A percentile compares a stretch with the other conserved stretches of the same genome.
These are phyloP conservation scores for Eupithecia exiguata DNA, from an alignment of 2,888 invertebrate species.

Conservation along the genomic window DNA sequence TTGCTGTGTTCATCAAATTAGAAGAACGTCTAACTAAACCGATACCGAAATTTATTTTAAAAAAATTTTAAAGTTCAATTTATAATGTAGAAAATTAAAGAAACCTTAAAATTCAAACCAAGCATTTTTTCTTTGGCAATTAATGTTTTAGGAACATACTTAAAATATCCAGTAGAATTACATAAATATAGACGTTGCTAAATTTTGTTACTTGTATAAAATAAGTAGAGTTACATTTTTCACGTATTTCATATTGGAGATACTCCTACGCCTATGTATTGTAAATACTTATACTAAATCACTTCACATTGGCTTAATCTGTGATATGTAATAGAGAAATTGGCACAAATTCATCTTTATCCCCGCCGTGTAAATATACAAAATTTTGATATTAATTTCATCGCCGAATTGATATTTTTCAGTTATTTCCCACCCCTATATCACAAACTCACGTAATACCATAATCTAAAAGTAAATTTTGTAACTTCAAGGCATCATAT, in stretches of 20 bases:
- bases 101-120: background rate
- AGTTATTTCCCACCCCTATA: background rate
- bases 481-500: background rate
- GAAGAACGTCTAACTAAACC: background rate
- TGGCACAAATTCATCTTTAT: slow-evolving; percentile 57
- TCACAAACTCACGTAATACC: background rate
- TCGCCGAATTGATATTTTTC: slow-evolving; percentile 59
- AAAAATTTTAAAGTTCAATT: background rate
- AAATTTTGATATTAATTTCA: slow-evolving; percentile 62
- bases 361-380: slow-evolving; percentile 44
- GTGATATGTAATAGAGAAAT: slow-evolving; percentile 73
- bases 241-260: slow-evolving; percentile 33
- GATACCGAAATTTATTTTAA: background rate
- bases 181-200: background rate
- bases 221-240: slow-evolving; percentile 21
- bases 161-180: background rate
- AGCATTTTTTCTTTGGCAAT: background rate
- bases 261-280: slow-evolving; percentile 29
- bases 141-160: background rate
- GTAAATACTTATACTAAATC: slow-evolving; percentile 42
- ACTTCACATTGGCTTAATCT: slow-evolving; percentile 77
- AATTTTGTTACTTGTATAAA: slow-evolving; percentile 16
- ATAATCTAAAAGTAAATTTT: background rate
- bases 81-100: background rate
- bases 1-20: slow-evolving; percentile 8